These are phyloP conservation scores for Drosophila elegans DNA, from an alignment of 1,140 invertebrate species.

Conservation along the genomic window DNA sequence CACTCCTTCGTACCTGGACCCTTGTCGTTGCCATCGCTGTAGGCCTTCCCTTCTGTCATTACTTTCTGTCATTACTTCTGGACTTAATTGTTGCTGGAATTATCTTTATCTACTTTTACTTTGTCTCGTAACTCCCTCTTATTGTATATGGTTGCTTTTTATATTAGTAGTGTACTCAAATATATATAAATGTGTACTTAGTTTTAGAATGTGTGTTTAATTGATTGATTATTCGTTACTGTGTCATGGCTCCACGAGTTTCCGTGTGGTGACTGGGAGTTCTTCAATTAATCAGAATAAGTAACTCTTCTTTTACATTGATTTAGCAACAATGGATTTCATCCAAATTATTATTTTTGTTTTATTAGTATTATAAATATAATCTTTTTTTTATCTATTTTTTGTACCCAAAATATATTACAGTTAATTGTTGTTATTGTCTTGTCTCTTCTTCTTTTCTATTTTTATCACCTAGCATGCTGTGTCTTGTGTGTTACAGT, in stretches of 20 bases:
- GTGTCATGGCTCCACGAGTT: neutral
- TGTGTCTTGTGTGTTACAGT: neutral
- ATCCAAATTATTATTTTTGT: neutral
- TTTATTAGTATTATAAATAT: neutral
- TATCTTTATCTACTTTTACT: no score
- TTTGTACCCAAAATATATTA: neutral
- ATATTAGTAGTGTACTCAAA: no score
- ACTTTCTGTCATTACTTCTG: no score
- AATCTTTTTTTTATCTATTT: neutral
- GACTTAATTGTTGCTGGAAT: no score
- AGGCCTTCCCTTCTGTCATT: no score
- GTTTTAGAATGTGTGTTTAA: neutral
- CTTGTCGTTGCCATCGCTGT: no score
- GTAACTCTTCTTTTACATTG: constrained; percentile 1
- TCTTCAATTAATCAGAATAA: neutral
- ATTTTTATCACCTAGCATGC: neutral
- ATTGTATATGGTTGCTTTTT: no score
- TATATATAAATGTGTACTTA: neutral
- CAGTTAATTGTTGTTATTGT: neutral
- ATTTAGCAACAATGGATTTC: constrained; percentile 1
- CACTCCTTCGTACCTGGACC: no score
- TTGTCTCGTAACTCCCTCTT: no score
- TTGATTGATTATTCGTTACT: neutral
- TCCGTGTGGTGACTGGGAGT: constrained; percentile 2
- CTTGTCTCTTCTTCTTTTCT: no score